Base-by-base conservation (phyloP, 2,113 vertebrate species). In the Ranitomeya variabilis region DNA sequence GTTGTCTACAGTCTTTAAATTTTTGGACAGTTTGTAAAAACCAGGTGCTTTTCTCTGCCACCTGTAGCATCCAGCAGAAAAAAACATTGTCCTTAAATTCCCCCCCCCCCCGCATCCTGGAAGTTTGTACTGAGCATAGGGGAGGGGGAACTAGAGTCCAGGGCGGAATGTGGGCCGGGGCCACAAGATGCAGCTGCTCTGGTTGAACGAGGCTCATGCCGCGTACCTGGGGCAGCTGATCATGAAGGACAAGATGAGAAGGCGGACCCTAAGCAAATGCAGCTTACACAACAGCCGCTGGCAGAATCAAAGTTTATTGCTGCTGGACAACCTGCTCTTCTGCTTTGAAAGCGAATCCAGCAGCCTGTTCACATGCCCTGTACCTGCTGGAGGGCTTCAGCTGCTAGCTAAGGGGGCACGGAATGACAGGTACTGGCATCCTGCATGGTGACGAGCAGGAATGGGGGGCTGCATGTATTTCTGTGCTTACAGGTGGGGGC, bases 261-360 rank as follows among this genome's bases (percentile, higher is more conserved):
- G 95, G 87, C 97, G 98, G 83, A 96, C 96, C 93, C 93, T 99
- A 94, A 97, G 97, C 94, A 99, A 97, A 94, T 94, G 96, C 91
- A 98, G 97, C 95, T 96, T 97, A 21, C 97, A 99, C 95, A 97
- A 97, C 95, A 97, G 97, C 91, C 97, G 97, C 96, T 99, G 98
- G 98, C 97, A 99, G 93, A 96, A 95, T 92, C 97, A 96, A 94
- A 98, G 98, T 97, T 99, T 99, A 93, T 96, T 97, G 80, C 93
- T 99, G 92, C 95, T 99, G 92, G 97, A 99, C 92, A 99, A 99
- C 91, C 96, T 99, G 96, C 95, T 99, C 86, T 99, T 99, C 95
- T 99, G 98, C 96, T 99, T 99, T 94, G 98, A 99, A 90, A 98
- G 92, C 93, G 98, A 99, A 93, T 96, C 97, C 90, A 98, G 97